Evolutionary conservation across 2,797 vertebrate species (phyloP).

Genomic region (Eremophila alpestris): DNA sequence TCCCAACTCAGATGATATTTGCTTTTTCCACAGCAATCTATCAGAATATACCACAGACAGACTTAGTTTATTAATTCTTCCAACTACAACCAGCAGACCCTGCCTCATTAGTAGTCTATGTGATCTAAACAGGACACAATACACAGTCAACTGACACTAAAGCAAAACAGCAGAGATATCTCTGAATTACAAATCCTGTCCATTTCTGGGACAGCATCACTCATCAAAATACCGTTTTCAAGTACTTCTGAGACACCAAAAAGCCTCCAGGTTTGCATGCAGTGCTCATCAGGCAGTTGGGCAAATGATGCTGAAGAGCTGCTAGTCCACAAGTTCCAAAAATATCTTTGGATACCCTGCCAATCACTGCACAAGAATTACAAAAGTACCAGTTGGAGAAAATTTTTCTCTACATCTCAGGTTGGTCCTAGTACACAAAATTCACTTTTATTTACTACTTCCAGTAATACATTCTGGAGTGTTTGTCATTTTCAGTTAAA

Average conservation of each 20-base stretch:
- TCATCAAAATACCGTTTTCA: not conserved
- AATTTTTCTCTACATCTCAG: not conserved
- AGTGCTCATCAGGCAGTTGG: not conserved
- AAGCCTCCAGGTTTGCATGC: not conserved
- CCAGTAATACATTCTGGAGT: not conserved
- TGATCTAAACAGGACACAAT: not conserved
- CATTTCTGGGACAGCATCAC: not conserved
- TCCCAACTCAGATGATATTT: not conserved
- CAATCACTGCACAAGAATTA: not conserved
- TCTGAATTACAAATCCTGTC: not conserved
- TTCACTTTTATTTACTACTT: not conserved
- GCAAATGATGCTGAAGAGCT: not conserved
- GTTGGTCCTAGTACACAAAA: not conserved
- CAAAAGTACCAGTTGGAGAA: not conserved
- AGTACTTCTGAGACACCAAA: not conserved
- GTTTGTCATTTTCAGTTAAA: not conserved
- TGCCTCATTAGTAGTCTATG: not conserved
- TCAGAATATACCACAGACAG: not conserved
- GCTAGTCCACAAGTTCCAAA: not conserved
- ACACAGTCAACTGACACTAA: not conserved
- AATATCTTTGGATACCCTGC: not conserved
- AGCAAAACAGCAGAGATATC: not conserved
- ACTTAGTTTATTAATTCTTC: not conserved
- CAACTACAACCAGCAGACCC: not conserved
- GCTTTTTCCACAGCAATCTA: not conserved